Base-by-base conservation (phyloP, 2,888 invertebrate species). In the Lasioglossum morio region DNA sequence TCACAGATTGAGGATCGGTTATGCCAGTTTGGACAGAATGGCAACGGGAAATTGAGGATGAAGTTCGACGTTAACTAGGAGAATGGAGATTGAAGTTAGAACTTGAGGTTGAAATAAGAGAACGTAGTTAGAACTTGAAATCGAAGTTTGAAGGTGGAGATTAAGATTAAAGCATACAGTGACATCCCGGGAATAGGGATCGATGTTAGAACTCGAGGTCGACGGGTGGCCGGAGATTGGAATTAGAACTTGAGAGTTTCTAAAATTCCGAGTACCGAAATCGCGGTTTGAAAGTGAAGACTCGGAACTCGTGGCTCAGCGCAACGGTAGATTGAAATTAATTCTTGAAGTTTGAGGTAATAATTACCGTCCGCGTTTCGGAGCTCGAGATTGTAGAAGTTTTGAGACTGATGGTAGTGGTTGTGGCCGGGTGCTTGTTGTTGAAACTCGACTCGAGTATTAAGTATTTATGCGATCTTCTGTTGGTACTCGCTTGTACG, bases 71-170 rank as follows among this genome's bases (percentile, higher is more conserved):
- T 69, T 69, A 69, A 63, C 63, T 7, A 12, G 30, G 63, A 63
- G 63, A 63, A 63, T 63, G 66, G 34, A 66, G 66, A 66, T 23
- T 23, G 66, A 66, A 66, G 40, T 69, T 69, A 37, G 69, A 23
- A 34, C 37, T 69, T 23, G 37, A 69, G 34, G 37, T 69, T 37
- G 69, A n/a, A 34, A 69, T 37, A 69, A 69, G 69, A 34, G 37
- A 66, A 23, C 66, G 66, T 34, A 34, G 66, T 66, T 66, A 66
- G 66, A 66, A 66, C 66, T 66, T 69, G 69, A 37, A 34, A 69
- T 69, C 37, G 69, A 69, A 69, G 69, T 69, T 69, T 34, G n/a
- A 69, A 19, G 69, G 23, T 69, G 69, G 37, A 40, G 69, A 69
- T 37, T 69, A 23, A 37, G 34, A 69, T 69, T 37, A 37, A 37